Percentiles rank a stretch among this genome's conserved stretches.
These are phyloP conservation scores for Thaleichthys pacificus DNA, from an alignment of 2,797 vertebrate species.

Conservation along the genomic window DNA sequence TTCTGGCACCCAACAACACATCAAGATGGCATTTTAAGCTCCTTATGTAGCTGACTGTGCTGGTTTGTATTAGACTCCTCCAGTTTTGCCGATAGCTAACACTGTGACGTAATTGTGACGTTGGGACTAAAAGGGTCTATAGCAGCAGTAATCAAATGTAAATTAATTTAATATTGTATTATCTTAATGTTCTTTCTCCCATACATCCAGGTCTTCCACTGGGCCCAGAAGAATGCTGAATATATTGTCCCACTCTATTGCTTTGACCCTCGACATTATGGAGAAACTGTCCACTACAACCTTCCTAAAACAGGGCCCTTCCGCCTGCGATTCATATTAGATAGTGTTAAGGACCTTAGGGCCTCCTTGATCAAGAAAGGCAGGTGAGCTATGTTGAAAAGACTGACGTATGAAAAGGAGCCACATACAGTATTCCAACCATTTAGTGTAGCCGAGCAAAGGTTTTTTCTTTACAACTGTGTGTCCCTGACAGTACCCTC, in stretches of 20 bases:
- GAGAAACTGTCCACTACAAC: slow-evolving; percentile 71
- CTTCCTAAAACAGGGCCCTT: slow-evolving; percentile 80
- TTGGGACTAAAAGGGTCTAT: background rate
- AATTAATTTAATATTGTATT: background rate
- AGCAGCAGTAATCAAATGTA: background rate
- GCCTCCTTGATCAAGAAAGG: slow-evolving; percentile 71
- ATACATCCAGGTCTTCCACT: slow-evolving; percentile 73
- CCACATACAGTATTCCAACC: too few relatives aligned
- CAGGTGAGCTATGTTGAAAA: slow-evolving; percentile 64
- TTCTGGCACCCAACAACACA: too few relatives aligned
- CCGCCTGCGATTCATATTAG: slow-evolving; percentile 77
- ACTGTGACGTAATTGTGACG: background rate
- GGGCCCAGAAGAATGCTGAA: slow-evolving; percentile 78
- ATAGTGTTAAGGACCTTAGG: slow-evolving; percentile 78
- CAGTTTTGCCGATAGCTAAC: background rate
- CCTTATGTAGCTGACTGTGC: too few relatives aligned
- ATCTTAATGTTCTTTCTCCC: too few relatives aligned
- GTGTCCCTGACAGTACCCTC: slow-evolving; percentile 71
- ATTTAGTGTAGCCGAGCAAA: too few relatives aligned
- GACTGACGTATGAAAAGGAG: too few relatives aligned
- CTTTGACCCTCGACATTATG: slow-evolving; percentile 81
- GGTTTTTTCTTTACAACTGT: background rate
- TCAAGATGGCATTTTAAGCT: too few relatives aligned
- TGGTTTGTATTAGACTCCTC: background rate
- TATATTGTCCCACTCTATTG: slow-evolving; percentile 82